A percentile compares a stretch with the other conserved stretches of the same genome.
These are phyloP conservation scores for Holocentrus rufus DNA, from an alignment of 2,797 vertebrate genomes.

Conservation along the genomic window DNA sequence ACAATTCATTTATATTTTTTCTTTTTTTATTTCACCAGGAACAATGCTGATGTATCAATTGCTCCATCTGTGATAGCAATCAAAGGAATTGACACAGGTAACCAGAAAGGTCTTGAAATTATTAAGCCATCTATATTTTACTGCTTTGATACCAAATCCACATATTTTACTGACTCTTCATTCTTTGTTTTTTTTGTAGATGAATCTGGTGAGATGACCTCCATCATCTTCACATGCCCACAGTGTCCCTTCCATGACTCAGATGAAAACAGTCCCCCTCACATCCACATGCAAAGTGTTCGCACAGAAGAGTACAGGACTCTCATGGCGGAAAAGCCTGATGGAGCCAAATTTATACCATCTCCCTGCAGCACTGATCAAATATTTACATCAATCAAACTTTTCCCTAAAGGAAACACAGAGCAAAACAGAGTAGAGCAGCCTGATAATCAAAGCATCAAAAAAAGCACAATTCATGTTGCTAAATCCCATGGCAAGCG, in stretches of 20 bases:
- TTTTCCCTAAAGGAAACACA: constrained; percentile 57
- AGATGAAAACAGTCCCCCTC: constrained; percentile 59
- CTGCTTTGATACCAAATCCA: not conserved
- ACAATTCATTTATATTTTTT: not conserved
- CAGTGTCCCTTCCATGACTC: constrained; percentile 72
- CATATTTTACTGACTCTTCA: not conserved
- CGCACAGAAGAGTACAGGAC: constrained; percentile 60
- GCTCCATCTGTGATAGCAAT: constrained; percentile 67
- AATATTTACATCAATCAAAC: constrained; percentile 78
- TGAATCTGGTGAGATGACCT: constrained; percentile 56
- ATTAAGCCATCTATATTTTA: not conserved
- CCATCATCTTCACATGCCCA: constrained; percentile 77
- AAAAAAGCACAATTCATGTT: not conserved
- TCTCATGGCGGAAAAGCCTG: constrained; percentile 51
- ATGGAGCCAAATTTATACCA: constrained; percentile 48
- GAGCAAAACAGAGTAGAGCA: constrained; percentile 14
- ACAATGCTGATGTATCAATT: constrained; percentile 24
- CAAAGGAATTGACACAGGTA: constrained; percentile 72
- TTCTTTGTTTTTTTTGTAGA: constrained; percentile 42
- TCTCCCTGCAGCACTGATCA: constrained; percentile 66
- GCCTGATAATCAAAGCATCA: not conserved
- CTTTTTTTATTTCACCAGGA: constrained; percentile 59
- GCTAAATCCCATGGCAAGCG: constrained; percentile 15
- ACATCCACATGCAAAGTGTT: constrained; percentile 76
- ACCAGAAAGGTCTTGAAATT: not conserved